Conservation (phyloP, 2,797 vertebrate genomes). For the Cottoperca gobio region DNA sequence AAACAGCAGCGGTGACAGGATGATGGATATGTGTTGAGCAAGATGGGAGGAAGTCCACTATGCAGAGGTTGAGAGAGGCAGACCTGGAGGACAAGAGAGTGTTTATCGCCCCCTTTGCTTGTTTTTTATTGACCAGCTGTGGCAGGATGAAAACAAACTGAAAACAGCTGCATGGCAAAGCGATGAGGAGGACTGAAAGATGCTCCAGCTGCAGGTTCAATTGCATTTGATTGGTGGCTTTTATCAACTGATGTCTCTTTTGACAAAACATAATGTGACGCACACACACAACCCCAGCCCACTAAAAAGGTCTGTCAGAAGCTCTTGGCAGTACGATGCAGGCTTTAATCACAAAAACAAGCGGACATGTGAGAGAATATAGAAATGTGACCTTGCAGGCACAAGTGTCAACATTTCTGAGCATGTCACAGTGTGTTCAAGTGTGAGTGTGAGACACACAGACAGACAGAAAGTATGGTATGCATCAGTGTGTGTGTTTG, state of each 20-base stretch:
- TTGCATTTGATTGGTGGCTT: neutral
- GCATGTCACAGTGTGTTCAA: constrained; percentile 92
- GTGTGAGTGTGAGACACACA: constrained; percentile 69
- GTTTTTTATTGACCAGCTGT: constrained; percentile 20
- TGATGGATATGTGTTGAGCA: constrained; percentile 67
- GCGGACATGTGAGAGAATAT: constrained; percentile 45
- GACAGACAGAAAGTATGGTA: constrained; percentile 42
- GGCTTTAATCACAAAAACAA: constrained; percentile 45
- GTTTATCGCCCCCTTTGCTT: constrained; percentile 5
- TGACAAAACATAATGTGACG: neutral
- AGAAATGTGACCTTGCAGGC: constrained; percentile 78
- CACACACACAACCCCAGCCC: neutral
- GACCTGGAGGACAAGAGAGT: constrained; percentile 13
- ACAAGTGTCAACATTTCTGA: constrained; percentile 91
- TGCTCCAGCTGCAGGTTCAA: constrained; percentile 4
- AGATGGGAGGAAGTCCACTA: constrained; percentile 49
- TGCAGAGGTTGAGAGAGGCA: constrained; percentile 35
- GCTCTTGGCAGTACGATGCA: constrained; percentile 6
- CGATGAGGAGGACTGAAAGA: neutral
- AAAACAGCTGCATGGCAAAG: neutral
- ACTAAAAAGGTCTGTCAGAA: neutral
- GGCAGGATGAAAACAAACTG: neutral
- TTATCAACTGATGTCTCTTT: neutral
- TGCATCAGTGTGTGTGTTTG: constrained; percentile 44
- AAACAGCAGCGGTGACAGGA: constrained; percentile 66